Percentiles rank a stretch among this genome's conserved stretches.
Evolutionary conservation across 2,113 vertebrate genomes (phyloP).

Genomic region (Pomatorhinus ruficollis): DNA sequence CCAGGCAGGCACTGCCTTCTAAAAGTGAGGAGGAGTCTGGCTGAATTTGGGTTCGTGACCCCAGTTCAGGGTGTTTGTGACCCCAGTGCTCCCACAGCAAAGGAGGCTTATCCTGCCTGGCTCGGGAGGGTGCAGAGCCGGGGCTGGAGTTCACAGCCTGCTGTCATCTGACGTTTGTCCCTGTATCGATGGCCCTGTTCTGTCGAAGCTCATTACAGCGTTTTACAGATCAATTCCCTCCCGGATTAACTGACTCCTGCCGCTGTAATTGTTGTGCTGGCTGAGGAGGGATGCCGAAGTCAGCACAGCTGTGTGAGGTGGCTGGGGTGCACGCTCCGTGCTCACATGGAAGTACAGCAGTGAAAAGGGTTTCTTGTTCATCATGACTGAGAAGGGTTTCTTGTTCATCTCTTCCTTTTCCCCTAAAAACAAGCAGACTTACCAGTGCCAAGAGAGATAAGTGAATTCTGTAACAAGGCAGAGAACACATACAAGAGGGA

Average conservation of each 20-base stretch:
- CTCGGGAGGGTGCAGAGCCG: neutral
- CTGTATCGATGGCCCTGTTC: neutral
- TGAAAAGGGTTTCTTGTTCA: no score
- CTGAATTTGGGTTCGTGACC: neutral
- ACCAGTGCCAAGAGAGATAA: neutral
- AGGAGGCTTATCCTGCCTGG: neutral
- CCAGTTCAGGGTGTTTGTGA: neutral
- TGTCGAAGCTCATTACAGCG: neutral
- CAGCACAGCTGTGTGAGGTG: neutral
- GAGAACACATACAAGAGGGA: neutral
- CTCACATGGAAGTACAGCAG: neutral
- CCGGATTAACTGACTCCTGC: slow-evolving; percentile 14
- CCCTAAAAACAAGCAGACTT: neutral
- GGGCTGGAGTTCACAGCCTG: neutral
- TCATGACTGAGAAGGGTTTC: neutral
- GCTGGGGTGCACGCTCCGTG: neutral
- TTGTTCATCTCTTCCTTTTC: neutral
- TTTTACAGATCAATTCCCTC: slow-evolving; percentile 29
- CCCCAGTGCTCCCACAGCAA: neutral
- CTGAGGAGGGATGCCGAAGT: neutral
- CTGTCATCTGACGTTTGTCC: neutral
- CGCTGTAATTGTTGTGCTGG: neutral
- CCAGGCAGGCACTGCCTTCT: neutral
- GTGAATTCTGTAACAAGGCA: neutral
- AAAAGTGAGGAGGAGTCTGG: neutral